A percentile compares a stretch with the other conserved stretches of the same genome.
Conservation (phyloP, 2,797 vertebrate genomes). For the Phoeniculus purpureus region DNA sequence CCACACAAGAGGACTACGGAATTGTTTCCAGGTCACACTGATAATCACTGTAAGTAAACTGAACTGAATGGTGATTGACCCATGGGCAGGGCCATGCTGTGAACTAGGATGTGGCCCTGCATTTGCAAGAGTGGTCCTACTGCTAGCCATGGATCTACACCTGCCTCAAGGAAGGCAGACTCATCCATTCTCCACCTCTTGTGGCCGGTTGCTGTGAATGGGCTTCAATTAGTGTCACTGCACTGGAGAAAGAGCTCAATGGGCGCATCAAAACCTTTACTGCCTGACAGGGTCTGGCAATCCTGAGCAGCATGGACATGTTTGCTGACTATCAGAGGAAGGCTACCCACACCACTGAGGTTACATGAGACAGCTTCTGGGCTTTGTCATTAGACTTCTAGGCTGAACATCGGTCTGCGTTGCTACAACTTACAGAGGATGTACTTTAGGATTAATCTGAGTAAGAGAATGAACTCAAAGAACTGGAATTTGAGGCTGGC, state of each 20-base stretch:
- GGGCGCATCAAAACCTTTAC: not conserved
- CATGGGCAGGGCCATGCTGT: not conserved
- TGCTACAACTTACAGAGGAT: not conserved
- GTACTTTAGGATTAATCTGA: not conserved
- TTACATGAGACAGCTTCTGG: not conserved
- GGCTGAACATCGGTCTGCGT: not conserved
- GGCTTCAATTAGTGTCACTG: not conserved
- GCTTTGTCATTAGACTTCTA: not conserved
- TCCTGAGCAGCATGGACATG: rapidly evolving
- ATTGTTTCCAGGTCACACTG: constrained; percentile 83
- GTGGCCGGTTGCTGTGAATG: not conserved
- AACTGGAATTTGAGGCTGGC: not conserved
- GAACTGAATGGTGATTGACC: not conserved
- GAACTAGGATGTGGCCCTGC: not conserved
- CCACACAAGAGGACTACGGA: constrained; percentile 83
- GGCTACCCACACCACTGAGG: not conserved
- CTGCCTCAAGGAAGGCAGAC: not conserved
- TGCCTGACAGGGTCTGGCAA: not conserved
- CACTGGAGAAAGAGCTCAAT: not conserved
- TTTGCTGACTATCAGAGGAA: not conserved
- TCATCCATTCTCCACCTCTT: not conserved
- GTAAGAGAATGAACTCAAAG: not conserved
- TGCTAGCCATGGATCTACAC: not conserved
- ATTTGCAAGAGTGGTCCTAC: not conserved
- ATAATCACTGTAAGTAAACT: constrained; percentile 87